A percentile compares a stretch with the other conserved stretches of the same genome.
Evolutionary conservation across 2,113 vertebrate genomes (phyloP).

Genomic region (Pardalotus punctatus): DNA sequence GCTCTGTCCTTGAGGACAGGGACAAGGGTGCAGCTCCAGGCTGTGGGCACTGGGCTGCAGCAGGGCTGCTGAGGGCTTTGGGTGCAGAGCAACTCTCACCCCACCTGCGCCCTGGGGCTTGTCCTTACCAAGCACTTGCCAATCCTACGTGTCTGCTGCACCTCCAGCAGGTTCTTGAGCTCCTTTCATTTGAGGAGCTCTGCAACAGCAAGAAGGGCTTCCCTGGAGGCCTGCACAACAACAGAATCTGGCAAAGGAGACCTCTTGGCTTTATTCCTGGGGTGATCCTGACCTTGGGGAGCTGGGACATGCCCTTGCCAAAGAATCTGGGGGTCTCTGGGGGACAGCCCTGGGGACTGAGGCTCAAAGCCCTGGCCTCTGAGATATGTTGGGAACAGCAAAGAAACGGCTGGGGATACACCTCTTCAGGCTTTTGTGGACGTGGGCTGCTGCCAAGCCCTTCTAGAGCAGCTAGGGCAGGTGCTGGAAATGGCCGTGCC

Average conservation of each 20-base stretch:
- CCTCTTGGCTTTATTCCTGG: background rate
- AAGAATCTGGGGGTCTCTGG: background rate
- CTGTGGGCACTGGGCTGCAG: background rate
- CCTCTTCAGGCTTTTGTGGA: background rate
- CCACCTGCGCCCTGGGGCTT: background rate
- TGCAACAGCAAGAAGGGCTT: background rate
- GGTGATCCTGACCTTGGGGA: background rate
- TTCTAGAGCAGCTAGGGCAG: background rate
- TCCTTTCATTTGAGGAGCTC: background rate
- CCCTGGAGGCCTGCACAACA: background rate
- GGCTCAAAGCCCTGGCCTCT: background rate
- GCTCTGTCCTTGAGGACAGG: background rate
- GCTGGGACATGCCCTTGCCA: too few species aligned
- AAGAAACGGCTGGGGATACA: background rate
- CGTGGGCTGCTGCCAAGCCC: background rate
- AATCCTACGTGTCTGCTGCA: rapidly evolving
- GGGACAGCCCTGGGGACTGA: background rate
- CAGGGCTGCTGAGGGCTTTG: background rate
- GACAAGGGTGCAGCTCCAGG: background rate
- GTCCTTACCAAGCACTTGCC: background rate
- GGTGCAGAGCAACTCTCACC: background rate
- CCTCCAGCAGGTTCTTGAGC: background rate
- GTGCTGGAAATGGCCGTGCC: background rate
- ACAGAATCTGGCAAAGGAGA: background rate
- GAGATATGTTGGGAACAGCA: rapidly evolving